Evolutionary conservation across 2,113 vertebrate species (phyloP).

Genomic region (Cathartes aura): DNA sequence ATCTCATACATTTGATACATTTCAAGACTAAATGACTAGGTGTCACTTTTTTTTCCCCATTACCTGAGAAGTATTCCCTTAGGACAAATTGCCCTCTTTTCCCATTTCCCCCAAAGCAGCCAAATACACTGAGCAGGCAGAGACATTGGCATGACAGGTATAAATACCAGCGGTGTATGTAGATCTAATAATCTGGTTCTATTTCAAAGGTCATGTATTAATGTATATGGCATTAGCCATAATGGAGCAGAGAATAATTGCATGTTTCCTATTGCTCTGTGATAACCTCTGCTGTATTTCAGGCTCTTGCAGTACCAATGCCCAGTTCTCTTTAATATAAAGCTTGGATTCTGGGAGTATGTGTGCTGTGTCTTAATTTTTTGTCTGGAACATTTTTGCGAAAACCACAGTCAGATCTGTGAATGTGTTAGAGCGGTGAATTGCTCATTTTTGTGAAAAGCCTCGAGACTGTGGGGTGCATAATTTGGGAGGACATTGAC

Average conservation of each 20-base stretch:
- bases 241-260: conserved; percentile 21
- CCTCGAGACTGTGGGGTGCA: neutral
- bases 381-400: conserved; percentile 23
- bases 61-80: neutral
- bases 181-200: neutral
- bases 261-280: neutral
- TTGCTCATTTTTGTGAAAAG: neutral
- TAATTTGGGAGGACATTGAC: neutral
- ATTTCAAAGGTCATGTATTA: conserved; percentile 45
- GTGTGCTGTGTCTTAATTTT: neutral
- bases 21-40: neutral
- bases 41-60: conserved; percentile 5
- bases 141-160: neutral
- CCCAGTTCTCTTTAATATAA: conserved; percentile 40
- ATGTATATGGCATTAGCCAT: neutral
- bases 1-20: neutral
- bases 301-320: neutral
- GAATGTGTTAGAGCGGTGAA: neutral
- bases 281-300: conserved; percentile 23
- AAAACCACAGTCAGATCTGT: neutral
- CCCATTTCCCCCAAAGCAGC: neutral
- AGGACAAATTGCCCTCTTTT: neutral
- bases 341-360: neutral
- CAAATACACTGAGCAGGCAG: neutral
- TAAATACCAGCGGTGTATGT: neutral